Conservation (phyloP, 1,140 invertebrate genomes). For the Brachionus koreanus region DNA sequence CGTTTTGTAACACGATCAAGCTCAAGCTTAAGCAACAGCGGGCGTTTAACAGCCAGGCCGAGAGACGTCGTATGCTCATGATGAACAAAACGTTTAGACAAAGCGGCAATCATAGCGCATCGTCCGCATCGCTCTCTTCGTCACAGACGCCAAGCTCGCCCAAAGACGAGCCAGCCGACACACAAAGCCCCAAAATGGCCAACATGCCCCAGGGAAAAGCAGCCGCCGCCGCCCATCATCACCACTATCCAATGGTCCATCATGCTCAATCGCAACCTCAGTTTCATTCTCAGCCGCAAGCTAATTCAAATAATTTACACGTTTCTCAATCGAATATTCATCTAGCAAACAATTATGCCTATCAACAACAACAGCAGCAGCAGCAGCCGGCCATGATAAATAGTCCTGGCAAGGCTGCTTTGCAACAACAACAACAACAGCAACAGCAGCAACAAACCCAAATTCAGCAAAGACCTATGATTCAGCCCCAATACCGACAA, state of each 20-base stretch:
- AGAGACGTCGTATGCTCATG: slow-evolving; percentile 38
- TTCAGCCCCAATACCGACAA: neutral
- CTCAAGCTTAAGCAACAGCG: slow-evolving; percentile 16
- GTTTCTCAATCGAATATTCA: neutral
- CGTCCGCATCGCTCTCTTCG: neutral
- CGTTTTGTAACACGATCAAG: slow-evolving; percentile 26
- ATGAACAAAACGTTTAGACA: slow-evolving; percentile 42
- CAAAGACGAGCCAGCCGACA: neutral
- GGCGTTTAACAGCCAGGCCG: neutral
- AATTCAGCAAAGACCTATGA: neutral
- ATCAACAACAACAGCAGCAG: neutral
- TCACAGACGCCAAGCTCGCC: neutral
- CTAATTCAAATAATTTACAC: neutral
- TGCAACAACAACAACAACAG: neutral
- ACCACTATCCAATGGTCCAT: neutral
- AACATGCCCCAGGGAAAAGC: neutral
- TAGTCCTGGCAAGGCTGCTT: neutral
- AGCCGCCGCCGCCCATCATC: neutral
- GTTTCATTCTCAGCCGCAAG: neutral
- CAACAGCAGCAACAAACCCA: too few relatives aligned
- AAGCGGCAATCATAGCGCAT: neutral
- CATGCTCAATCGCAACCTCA: neutral
- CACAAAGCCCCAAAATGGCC: neutral
- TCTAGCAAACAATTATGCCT: neutral
- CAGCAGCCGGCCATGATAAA: neutral